Evolutionary conservation across 2,113 vertebrate genomes (phyloP).

Genomic region (Okapia johnstoni): DNA sequence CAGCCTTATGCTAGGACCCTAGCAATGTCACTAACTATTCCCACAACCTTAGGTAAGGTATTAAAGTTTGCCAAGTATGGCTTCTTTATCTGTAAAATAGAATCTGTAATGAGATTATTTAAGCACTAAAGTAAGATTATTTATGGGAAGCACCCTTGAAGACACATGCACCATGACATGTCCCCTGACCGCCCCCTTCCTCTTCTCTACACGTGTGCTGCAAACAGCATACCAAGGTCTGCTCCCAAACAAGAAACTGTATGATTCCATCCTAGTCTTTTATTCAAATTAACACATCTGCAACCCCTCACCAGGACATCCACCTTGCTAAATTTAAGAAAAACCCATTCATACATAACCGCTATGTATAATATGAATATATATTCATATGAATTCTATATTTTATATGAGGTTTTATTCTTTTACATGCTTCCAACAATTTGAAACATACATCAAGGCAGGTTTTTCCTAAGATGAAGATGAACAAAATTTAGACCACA

Average conservation of each 20-base stretch:
- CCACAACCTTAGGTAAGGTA: background rate
- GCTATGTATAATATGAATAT: background rate
- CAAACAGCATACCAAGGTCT: background rate
- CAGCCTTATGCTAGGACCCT: no score
- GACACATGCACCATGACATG: no score
- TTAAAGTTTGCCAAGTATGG: background rate
- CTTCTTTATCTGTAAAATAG: background rate
- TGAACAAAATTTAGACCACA: background rate
- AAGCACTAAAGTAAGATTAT: background rate
- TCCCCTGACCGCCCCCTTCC: background rate
- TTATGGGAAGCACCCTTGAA: background rate
- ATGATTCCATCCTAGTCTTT: background rate
- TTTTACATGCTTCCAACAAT: conserved; percentile 28
- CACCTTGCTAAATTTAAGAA: background rate
- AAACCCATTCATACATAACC: background rate
- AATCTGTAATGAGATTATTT: background rate
- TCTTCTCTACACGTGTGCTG: background rate
- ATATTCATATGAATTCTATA: background rate
- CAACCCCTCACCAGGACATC: background rate
- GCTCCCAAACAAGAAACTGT: background rate
- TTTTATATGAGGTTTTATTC: background rate
- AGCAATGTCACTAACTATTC: background rate
- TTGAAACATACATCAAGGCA: conserved; percentile 1
- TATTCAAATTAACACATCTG: background rate
- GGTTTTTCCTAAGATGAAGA: conserved; percentile 6